phyloP scores from a whole-genome alignment of 2,113 vertebrate genomes.

The Anas platyrhynchos region DNA sequence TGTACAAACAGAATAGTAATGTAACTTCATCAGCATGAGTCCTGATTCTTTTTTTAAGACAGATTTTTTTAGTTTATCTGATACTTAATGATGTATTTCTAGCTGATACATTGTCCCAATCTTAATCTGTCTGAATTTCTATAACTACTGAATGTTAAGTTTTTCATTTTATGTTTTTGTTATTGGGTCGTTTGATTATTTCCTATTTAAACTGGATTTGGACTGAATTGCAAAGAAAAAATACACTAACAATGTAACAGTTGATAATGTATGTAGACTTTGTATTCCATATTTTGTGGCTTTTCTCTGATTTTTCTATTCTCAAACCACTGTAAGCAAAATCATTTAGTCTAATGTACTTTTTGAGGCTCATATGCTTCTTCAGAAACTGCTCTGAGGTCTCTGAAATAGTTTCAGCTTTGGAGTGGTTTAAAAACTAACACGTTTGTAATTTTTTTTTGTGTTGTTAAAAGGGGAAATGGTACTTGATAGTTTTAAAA shows the following conservation, averaged over 20 bases:
- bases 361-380: background rate
- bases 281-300: slow-evolving; percentile 72
- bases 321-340: slow-evolving; percentile 86
- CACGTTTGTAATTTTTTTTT: background rate
- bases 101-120: slow-evolving; percentile 54
- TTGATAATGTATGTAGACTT: slow-evolving; percentile 72
- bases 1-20: slow-evolving; percentile 66
- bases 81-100: slow-evolving; percentile 22
- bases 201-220: slow-evolving; percentile 54
- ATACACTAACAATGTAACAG: slow-evolving; percentile 69
- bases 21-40: slow-evolving; percentile 18
- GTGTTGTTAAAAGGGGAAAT: background rate
- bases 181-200: slow-evolving; percentile 42
- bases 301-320: slow-evolving; percentile 69
- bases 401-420: slow-evolving; percentile 1
- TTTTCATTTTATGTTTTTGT: slow-evolving; percentile 62
- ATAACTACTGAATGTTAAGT: slow-evolving; percentile 59
- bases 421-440: background rate
- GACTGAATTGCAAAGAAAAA: slow-evolving; percentile 52
- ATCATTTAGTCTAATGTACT: slow-evolving; percentile 33
- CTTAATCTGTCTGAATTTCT: slow-evolving; percentile 61
- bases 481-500: background rate
- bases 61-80: background rate
- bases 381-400: background rate
- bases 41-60: background rate